Conservation (phyloP, 2,797 vertebrate genomes). For the Sternotherus odoratus region DNA sequence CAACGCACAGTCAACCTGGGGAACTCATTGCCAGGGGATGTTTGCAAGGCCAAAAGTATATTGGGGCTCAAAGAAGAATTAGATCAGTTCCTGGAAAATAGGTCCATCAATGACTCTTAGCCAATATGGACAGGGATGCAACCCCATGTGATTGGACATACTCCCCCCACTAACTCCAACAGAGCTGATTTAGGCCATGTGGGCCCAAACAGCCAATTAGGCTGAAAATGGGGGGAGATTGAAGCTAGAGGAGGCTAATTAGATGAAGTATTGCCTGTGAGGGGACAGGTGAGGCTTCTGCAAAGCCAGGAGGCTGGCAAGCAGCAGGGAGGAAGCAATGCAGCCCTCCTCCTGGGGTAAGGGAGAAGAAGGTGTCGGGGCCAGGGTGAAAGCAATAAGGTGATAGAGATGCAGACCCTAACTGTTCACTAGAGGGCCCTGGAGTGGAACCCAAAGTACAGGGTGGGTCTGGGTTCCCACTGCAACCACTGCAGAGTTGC, state of each 20-base stretch:
- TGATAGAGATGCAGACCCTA: no score
- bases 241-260: background rate
- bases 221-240: background rate
- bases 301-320: background rate
- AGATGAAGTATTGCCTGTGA: background rate
- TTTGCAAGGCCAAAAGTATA: no score
- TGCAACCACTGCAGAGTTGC: background rate
- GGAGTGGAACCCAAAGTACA: background rate
- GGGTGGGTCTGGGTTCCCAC: no score
- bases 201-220: background rate
- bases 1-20: background rate
- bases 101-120: background rate
- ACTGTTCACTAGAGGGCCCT: no score
- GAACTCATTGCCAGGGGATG: background rate
- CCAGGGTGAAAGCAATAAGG: no score
- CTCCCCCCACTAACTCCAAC: no score
- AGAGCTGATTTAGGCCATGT: background rate
- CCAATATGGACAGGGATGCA: background rate
- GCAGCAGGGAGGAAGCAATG: background rate
- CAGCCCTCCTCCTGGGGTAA: background rate
- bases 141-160: no score
- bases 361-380: background rate
- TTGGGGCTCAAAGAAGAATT: background rate
- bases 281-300: background rate
- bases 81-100: background rate